Conservation (phyloP, 2,888 invertebrate species). For the Cataglyphis rosenhaueri region DNA sequence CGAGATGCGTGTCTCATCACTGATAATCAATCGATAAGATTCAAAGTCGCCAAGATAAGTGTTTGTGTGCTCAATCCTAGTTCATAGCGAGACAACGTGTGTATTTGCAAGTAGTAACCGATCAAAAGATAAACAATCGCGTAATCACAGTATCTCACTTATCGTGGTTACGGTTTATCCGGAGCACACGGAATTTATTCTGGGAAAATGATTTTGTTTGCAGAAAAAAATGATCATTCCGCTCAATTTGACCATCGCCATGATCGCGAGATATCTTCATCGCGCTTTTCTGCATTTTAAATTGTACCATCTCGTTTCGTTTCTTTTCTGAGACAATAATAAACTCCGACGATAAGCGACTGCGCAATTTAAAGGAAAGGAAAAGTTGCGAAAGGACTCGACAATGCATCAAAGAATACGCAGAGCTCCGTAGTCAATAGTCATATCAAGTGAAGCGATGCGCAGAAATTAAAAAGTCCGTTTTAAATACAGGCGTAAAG, state of each 20-base stretch:
- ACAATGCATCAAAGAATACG: constrained; percentile 31
- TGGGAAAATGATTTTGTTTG: not conserved
- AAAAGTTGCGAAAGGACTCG: constrained; percentile 9
- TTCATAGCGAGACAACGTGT: constrained; percentile 68
- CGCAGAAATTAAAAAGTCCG: not conserved
- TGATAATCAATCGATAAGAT: constrained; percentile 25
- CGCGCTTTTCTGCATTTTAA: constrained; percentile 56
- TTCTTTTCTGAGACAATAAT: constrained; percentile 74
- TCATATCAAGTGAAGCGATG: constrained; percentile 25
- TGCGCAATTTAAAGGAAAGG: constrained; percentile 6
- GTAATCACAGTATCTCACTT: constrained; percentile 40
- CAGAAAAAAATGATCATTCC: constrained; percentile 3
- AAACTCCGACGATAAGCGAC: constrained; percentile 56
- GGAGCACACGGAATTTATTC: constrained; percentile 15
- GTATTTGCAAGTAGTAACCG: constrained; percentile 57
- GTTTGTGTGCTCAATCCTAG: constrained; percentile 80
- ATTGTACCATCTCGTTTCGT: constrained; percentile 63
- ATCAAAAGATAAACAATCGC: constrained; percentile 52
- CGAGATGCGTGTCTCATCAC: constrained; percentile 2
- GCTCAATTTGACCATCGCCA: constrained; percentile 50
- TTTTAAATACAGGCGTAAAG: not conserved
- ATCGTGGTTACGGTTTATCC: constrained; percentile 50
- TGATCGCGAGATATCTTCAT: constrained; percentile 58
- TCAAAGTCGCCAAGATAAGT: constrained; percentile 59
- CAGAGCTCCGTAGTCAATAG: constrained; percentile 21